Evolutionary conservation across 1,140 invertebrate species (phyloP).

Genomic region (Heliothis virescens): DNA sequence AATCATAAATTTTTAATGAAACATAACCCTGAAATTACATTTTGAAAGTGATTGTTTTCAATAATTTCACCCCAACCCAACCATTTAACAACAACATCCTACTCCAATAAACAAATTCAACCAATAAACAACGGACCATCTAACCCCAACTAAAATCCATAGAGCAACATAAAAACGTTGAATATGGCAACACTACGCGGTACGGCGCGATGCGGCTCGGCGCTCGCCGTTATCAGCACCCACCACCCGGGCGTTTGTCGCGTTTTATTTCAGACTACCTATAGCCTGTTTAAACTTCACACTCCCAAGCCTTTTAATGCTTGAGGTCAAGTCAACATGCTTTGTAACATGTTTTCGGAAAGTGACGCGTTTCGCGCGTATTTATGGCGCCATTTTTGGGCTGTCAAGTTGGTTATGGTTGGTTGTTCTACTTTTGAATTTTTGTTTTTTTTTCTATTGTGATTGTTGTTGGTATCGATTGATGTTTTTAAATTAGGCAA

Average conservation of each 20-base stretch:
- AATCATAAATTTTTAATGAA: no score
- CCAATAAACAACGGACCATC: constrained; percentile 25
- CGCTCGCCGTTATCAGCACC: constrained; percentile 54
- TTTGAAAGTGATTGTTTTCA: background rate
- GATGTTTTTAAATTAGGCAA: background rate
- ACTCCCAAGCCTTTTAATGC: constrained; percentile 45
- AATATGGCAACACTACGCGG: constrained; percentile 29
- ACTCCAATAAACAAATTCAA: constrained; percentile 22
- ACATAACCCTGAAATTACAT: no score
- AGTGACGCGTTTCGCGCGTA: constrained; percentile 30
- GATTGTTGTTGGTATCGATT: background rate
- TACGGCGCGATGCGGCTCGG: constrained; percentile 28
- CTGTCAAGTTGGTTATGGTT: background rate
- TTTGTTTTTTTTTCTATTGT: background rate
- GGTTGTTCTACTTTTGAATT: background rate
- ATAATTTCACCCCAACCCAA: background rate
- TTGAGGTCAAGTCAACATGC: constrained; percentile 44
- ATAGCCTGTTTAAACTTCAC: constrained; percentile 50
- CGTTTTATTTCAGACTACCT: constrained; percentile 57
- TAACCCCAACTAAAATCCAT: constrained; percentile 39
- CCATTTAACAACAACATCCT: constrained; percentile 25
- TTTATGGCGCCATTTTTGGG: constrained; percentile 31
- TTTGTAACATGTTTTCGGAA: constrained; percentile 39
- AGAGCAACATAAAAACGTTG: constrained; percentile 42
- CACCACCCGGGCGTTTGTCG: constrained; percentile 52